Evolutionary conservation across 2,888 invertebrate genomes (phyloP), one percentile per base, ranked within the genome.

Genomic region (Drosophila robusta): DNA sequence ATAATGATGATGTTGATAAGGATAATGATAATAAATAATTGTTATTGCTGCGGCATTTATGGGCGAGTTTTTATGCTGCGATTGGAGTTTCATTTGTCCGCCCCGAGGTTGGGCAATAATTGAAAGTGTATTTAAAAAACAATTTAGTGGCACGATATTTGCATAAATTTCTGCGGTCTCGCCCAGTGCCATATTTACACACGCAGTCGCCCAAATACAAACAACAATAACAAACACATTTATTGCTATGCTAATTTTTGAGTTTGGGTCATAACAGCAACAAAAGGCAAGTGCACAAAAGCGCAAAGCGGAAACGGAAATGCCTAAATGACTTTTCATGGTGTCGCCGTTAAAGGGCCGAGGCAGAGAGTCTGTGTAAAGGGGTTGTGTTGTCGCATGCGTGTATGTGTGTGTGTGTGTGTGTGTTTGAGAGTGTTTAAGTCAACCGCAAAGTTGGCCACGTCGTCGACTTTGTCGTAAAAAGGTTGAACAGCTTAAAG

Each of bases 271-370:
- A 73, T 60, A 65, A 47, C 45, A 57, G 51, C 57, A 72, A 74
- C 70, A 68, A 76, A 62, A 69, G 83, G 63, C 69, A 75, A 83
- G 79, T 83, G 87, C 87, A 83, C 81, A 83, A 84, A 81, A 82
- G 85, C 80, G 75, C 70, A 76, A 67, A 80, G 69, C 83, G 85
- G 88, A 86, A 87, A 75, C 86, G 85, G 85, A 87, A 86, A 83
- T 81, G 86, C 88, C 88, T 87, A 86, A 86, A 87, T 86, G 85
- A 83, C 88, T 87, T 87, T 85, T 79, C 74, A 80, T 84, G 78
- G 84, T 86, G 80, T 69, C 69, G 72, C 67, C 45, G 36, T 46
- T 69, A 56, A 69, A 68, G 69, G 58, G 47, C 44, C 22, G 39
- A 12, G 11, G 34, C 44, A 26, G 39, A 12, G 34, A 11, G 34